Percentiles rank a stretch among this genome's conserved stretches.
phyloP scores from a whole-genome alignment of 2,113 vertebrate genomes.

The Oncorhynchus keta region DNA sequence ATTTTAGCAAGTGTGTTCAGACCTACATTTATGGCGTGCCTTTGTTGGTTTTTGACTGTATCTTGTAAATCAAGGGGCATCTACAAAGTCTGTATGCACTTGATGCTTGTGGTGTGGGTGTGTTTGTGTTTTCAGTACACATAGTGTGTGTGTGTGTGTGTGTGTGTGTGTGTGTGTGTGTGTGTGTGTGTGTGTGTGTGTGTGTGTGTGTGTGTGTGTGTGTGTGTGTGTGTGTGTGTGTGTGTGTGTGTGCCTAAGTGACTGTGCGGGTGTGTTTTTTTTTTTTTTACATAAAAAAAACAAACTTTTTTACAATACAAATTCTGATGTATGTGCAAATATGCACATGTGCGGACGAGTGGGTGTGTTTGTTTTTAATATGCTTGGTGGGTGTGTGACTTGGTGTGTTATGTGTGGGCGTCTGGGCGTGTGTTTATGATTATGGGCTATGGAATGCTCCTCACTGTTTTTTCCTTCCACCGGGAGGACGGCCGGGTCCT shows the following conservation, averaged over 20 bases:
- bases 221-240: no score
- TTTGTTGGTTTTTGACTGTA: not conserved
- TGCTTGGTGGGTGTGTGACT: not conserved
- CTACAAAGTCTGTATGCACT: not conserved
- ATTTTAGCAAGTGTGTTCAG: not conserved
- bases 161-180: not conserved
- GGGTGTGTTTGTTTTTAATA: constrained; percentile 14
- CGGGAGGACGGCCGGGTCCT: constrained; percentile 9
- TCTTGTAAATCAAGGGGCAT: not conserved
- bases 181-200: not conserved
- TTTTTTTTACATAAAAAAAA: no score
- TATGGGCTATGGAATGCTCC: constrained; percentile 19
- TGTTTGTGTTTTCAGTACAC: not conserved
- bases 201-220: no score
- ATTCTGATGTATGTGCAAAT: not conserved
- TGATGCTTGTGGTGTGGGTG: not conserved
- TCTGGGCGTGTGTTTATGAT: constrained; percentile 24
- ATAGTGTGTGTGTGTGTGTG: not conserved
- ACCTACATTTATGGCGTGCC: not conserved
- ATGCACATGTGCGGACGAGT: not conserved
- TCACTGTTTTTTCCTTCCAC: constrained; percentile 8
- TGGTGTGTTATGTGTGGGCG: not conserved
- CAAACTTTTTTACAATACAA: not conserved
- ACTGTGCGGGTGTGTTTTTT: not conserved
- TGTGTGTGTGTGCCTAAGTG: not conserved